Conservation (phyloP, 1,140 invertebrate species). For the Acromyrmex charruanus region DNA sequence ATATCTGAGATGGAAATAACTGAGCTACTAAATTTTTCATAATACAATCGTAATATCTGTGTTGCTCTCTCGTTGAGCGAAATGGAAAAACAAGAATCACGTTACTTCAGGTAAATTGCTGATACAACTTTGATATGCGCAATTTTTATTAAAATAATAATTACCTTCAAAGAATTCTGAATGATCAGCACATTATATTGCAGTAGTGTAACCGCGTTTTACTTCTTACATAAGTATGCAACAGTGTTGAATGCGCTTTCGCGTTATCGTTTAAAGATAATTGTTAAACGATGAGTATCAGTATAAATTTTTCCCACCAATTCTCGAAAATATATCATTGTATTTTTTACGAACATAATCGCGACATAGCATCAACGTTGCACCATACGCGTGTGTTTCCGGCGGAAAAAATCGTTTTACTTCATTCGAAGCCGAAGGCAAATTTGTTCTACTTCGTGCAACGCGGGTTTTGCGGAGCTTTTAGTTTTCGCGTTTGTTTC, state of each 20-base stretch:
- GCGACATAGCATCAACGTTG: neutral
- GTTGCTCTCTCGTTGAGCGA: neutral
- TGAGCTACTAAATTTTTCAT: neutral
- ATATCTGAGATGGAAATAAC: constrained; percentile 11
- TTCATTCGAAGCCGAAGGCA: constrained; percentile 19
- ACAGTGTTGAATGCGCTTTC: neutral
- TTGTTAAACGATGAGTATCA: neutral
- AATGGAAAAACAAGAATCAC: neutral
- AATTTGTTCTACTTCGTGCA: constrained; percentile 28
- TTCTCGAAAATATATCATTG: neutral
- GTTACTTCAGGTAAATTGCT: neutral
- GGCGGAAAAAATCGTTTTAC: constrained; percentile 1
- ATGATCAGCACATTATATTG: neutral
- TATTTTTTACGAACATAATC: constrained; percentile 17
- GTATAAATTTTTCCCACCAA: neutral
- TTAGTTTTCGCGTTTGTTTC: constrained; percentile 48
- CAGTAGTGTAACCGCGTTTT: neutral
- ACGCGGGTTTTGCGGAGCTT: constrained; percentile 31
- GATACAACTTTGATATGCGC: neutral
- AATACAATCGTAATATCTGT: neutral
- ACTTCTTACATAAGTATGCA: neutral
- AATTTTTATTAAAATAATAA: constrained; percentile 12
- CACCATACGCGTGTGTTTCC: neutral
- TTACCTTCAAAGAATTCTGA: neutral
- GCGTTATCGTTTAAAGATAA: constrained; percentile 4